Evolutionary conservation across 1,140 invertebrate genomes (phyloP).

Genomic region (Colletes latitarsis): DNA sequence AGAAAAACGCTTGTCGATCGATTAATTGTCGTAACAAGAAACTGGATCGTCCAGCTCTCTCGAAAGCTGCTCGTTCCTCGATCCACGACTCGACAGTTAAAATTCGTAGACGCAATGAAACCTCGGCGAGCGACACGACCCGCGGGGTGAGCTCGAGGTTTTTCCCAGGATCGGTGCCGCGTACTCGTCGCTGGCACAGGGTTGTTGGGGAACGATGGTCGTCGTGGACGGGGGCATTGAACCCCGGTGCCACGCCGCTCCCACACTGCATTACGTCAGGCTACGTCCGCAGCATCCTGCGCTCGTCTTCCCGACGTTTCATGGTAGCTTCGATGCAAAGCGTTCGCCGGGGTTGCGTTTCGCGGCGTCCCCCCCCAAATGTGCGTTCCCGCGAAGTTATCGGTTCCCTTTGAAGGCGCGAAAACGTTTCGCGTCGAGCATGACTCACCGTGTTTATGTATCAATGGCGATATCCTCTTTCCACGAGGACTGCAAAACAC

Average conservation of each 20-base stretch:
- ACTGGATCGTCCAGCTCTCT: background rate
- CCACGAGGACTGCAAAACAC: too few species aligned
- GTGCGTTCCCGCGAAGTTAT: slow-evolving; percentile 3
- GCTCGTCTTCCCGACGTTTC: slow-evolving; percentile 50
- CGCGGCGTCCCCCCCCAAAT: background rate
- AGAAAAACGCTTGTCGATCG: background rate
- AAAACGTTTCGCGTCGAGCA: too few species aligned
- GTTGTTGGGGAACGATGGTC: slow-evolving; percentile 70
- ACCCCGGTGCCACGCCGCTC: slow-evolving; percentile 65
- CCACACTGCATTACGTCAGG: slow-evolving; percentile 74
- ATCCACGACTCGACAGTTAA: background rate
- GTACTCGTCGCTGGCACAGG: slow-evolving; percentile 42
- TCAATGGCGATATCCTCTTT: too few species aligned
- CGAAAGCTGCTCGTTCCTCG: background rate
- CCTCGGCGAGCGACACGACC: background rate
- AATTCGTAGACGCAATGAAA: background rate
- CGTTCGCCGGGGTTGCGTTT: slow-evolving; percentile 47
- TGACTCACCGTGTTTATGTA: too few species aligned
- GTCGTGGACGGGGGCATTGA: slow-evolving; percentile 68
- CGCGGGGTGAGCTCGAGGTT: background rate
- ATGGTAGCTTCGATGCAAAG: slow-evolving; percentile 26
- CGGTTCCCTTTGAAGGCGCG: background rate
- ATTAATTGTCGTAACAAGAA: background rate
- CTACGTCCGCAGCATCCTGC: slow-evolving; percentile 51
- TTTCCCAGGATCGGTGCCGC: slow-evolving; percentile 36